Evolutionary conservation across 2,797 vertebrate species (phyloP).

Genomic region (Valencia hispanica): DNA sequence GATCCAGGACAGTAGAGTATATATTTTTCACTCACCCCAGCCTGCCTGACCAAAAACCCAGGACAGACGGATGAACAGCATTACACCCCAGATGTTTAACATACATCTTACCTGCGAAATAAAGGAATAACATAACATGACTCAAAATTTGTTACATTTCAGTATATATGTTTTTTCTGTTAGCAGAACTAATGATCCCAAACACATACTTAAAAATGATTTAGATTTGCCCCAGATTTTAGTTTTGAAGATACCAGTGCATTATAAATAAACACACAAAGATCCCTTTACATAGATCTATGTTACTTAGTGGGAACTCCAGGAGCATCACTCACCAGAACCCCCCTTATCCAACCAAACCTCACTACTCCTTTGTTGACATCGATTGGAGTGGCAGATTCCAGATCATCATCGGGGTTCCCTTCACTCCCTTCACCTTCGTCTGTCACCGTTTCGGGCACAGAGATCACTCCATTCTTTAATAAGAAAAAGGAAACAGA

Average conservation of each 20-base stretch:
- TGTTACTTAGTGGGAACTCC: not conserved
- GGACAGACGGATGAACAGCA: conserved; percentile 98
- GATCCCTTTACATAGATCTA: not conserved
- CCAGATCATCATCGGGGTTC: conserved; percentile 82
- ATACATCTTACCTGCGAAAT: conserved; percentile 92
- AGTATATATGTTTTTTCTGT: not conserved
- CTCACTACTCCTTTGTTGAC: conserved; percentile 79
- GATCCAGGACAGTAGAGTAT: not conserved
- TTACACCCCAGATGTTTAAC: conserved; percentile 99
- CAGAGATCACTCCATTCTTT: conserved; percentile 72
- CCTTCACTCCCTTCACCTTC: conserved; percentile 83
- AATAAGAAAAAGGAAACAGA: not conserved
- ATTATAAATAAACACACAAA: not conserved
- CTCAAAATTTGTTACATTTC: not conserved
- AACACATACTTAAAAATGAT: conserved; percentile 7
- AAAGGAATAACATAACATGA: conserved; percentile 14
- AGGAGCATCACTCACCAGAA: conserved; percentile 88
- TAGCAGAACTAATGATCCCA: not conserved
- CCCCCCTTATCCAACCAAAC: conserved; percentile 98
- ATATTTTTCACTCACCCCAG: conserved; percentile 85
- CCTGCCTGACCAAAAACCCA: conserved; percentile 99
- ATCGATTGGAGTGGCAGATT: conserved; percentile 75
- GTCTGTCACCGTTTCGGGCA: conserved; percentile 78
- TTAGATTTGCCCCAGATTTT: conserved; percentile 12
- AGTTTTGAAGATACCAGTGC: not conserved